Evolutionary conservation across 2,113 vertebrate genomes (phyloP).

Genomic region (Cynoglossus semilaevis): DNA sequence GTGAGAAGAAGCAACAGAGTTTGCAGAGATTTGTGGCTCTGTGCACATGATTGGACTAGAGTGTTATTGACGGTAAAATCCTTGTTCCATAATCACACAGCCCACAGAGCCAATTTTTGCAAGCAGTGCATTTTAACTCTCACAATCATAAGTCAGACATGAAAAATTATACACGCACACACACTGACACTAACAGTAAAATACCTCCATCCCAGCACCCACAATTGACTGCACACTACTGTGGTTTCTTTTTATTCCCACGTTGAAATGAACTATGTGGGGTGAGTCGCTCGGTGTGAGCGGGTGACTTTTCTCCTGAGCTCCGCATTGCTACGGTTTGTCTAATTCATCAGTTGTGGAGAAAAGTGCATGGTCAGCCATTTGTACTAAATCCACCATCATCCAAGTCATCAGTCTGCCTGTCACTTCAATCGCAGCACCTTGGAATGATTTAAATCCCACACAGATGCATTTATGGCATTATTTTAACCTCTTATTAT

Average conservation of each 20-base stretch:
- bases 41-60: conserved; percentile 40
- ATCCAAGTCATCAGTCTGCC: conserved; percentile 41
- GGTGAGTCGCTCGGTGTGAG: conserved; percentile 34
- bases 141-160: conserved; percentile 59
- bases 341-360: conserved; percentile 60
- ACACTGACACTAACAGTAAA: no score
- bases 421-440: background rate
- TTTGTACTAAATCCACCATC: conserved; percentile 48
- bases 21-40: conserved; percentile 38
- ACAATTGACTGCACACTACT: background rate
- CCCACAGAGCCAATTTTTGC: conserved; percentile 45
- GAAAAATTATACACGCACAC: conserved; percentile 36
- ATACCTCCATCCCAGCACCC: conserved; percentile 3
- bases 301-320: conserved; percentile 7
- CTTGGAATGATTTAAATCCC: no score
- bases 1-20: no score
- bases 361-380: conserved; percentile 40
- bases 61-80: conserved; percentile 57
- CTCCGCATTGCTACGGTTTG: conserved; percentile 18
- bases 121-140: conserved; percentile 47
- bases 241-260: conserved; percentile 35
- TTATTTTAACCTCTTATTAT: no score
- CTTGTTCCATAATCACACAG: conserved; percentile 53
- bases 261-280: conserved; percentile 39
- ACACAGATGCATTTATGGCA: no score